Percentiles rank a stretch among this genome's conserved stretches.
Conservation (phyloP, 2,797 vertebrate genomes). For the Oreochromis grahami region DNA sequence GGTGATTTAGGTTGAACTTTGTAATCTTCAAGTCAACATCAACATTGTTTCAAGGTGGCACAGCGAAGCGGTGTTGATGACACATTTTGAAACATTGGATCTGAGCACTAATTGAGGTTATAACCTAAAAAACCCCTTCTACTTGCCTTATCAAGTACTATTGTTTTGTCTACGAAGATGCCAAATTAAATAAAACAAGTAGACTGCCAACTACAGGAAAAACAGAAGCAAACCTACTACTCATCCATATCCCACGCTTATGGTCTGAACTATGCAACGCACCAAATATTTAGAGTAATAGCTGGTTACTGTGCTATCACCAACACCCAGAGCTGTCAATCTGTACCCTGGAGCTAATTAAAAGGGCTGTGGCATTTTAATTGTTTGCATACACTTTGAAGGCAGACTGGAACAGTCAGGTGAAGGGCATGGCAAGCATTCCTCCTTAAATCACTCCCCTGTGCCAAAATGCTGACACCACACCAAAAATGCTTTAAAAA, state of each 20-base stretch:
- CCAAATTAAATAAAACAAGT: not conserved
- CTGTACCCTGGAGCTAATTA: slow-evolving; percentile 74
- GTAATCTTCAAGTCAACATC: slow-evolving; percentile 48
- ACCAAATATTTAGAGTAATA: slow-evolving; percentile 80
- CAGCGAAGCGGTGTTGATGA: slow-evolving; percentile 14
- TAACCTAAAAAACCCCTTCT: not conserved
- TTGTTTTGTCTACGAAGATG: slow-evolving; percentile 1
- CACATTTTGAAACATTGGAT: slow-evolving; percentile 25
- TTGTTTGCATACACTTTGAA: slow-evolving; percentile 69
- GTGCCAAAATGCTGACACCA: slow-evolving; percentile 72
- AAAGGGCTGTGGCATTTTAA: slow-evolving; percentile 66
- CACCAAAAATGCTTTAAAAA: slow-evolving; percentile 54
- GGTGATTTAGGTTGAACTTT: slow-evolving; percentile 46
- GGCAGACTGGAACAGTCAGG: slow-evolving; percentile 65
- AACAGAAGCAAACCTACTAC: slow-evolving; percentile 23
- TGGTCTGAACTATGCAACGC: slow-evolving; percentile 54
- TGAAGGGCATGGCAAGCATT: slow-evolving; percentile 54
- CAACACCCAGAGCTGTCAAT: slow-evolving; percentile 74
- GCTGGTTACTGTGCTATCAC: slow-evolving; percentile 73
- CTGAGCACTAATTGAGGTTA: slow-evolving; percentile 34
- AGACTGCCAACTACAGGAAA: slow-evolving; percentile 11
- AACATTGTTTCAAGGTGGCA: slow-evolving; percentile 41
- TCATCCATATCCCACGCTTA: slow-evolving; percentile 42
- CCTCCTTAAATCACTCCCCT: slow-evolving; percentile 76
- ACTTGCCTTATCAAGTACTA: slow-evolving; percentile 35